A percentile compares a stretch with the other conserved stretches of the same genome.
phyloP scores from a whole-genome alignment of 1,140 invertebrate species.

The Neodiprion lecontei region DNA sequence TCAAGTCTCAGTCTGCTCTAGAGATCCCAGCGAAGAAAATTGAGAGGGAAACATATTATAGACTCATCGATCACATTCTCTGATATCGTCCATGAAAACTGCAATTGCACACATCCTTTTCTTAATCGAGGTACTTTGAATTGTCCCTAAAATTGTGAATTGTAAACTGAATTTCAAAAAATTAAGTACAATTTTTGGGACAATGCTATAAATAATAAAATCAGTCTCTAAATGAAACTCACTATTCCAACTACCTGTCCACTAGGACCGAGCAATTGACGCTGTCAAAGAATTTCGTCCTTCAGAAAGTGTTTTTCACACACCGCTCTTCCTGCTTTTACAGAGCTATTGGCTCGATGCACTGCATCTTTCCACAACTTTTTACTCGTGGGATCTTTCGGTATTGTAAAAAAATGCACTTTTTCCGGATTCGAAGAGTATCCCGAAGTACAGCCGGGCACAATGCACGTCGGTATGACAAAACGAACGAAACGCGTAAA shows the following conservation, averaged over 20 bases:
- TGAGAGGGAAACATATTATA: too few species aligned
- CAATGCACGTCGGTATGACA: constrained; percentile 9
- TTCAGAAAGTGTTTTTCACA: constrained; percentile 19
- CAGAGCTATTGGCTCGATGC: background rate
- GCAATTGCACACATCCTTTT: constrained; percentile 8
- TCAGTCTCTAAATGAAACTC: background rate
- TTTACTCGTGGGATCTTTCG: background rate
- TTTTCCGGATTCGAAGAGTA: constrained; percentile 6
- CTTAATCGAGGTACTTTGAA: constrained; percentile 16
- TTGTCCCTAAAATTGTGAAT: background rate
- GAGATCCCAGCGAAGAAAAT: too few species aligned
- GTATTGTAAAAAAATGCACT: constrained; percentile 5
- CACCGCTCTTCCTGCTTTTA: constrained; percentile 13
- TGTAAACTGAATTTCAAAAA: too few species aligned
- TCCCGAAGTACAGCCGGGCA: constrained; percentile 13
- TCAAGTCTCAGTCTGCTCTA: too few species aligned
- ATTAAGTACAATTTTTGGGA: too few species aligned
- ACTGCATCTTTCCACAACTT: constrained; percentile 12
- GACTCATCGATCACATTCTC: too few species aligned
- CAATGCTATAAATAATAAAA: too few species aligned
- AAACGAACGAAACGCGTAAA: too few species aligned
- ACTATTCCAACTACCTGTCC: constrained; percentile 11
- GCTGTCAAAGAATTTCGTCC: constrained; percentile 13
- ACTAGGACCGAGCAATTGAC: background rate
- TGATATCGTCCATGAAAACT: background rate